Evolutionary conservation across 2,888 invertebrate species (phyloP).

Genomic region (Tipula confusa): DNA sequence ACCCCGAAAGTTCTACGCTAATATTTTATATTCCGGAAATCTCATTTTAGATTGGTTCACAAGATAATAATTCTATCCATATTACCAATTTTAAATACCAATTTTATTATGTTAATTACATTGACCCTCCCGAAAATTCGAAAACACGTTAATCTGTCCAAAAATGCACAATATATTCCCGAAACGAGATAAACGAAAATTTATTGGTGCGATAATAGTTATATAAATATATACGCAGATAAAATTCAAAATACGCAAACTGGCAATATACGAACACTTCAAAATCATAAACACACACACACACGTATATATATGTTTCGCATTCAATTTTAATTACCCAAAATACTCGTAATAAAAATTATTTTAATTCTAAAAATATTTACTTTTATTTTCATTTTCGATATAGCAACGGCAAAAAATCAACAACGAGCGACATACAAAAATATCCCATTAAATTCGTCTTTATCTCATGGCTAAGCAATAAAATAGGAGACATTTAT

Average conservation of each 20-base stretch:
- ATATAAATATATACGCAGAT: background rate
- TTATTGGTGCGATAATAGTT: background rate
- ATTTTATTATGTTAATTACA: background rate
- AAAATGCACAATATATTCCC: background rate
- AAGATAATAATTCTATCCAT: background rate
- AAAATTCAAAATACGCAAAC: background rate
- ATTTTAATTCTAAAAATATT: slow-evolving; percentile 21
- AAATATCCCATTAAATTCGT: slow-evolving; percentile 12
- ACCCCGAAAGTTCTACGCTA: too few species aligned
- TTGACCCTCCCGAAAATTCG: background rate
- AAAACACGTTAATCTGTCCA: background rate
- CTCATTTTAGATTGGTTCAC: background rate
- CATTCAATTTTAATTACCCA: background rate
- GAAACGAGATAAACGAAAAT: background rate
- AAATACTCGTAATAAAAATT: background rate
- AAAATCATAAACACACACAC: background rate
- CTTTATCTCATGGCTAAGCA: slow-evolving; percentile 12
- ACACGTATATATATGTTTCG: background rate
- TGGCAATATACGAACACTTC: background rate
- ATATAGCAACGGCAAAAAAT: background rate
- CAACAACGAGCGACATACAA: background rate
- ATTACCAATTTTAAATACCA: background rate
- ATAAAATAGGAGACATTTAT: slow-evolving; percentile 14
- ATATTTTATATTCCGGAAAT: too few species aligned
- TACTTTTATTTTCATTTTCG: slow-evolving; percentile 12